These are phyloP conservation scores for Patella caerulea DNA, from an alignment of 2,888 invertebrate genomes.

Conservation along the genomic window DNA sequence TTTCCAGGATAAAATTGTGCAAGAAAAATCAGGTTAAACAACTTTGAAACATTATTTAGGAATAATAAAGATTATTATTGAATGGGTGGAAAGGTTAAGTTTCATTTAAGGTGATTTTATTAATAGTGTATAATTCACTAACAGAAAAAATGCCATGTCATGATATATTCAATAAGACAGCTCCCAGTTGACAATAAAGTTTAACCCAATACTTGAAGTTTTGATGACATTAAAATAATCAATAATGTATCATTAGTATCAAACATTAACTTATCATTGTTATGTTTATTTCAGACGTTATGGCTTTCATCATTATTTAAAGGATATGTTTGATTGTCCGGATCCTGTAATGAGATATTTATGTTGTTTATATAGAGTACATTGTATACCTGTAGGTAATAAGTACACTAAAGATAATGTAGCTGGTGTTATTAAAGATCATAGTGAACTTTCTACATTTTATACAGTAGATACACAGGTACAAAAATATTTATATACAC, in stretches of 20 bases:
- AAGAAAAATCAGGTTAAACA: no score
- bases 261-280: no score
- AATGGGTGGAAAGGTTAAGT: background rate
- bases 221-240: no score
- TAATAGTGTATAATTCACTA: no score
- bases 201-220: no score
- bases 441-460: slow-evolving; percentile 61
- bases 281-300: slow-evolving; percentile 54
- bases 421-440: slow-evolving; percentile 51
- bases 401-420: slow-evolving; percentile 52
- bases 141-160: no score
- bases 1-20: no score
- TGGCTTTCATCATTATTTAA: slow-evolving; percentile 69
- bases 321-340: slow-evolving; percentile 71
- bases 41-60: no score
- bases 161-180: no score
- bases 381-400: slow-evolving; percentile 70
- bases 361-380: slow-evolving; percentile 68
- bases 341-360: slow-evolving; percentile 71
- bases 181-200: no score
- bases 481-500: slow-evolving; percentile 3
- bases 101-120: background rate
- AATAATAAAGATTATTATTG: background rate
- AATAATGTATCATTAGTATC: no score
- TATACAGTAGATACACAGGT: slow-evolving; percentile 65